These are phyloP conservation scores for Neodontobutis hainanensis DNA, from an alignment of 2,113 vertebrate species.

Conservation along the genomic window DNA sequence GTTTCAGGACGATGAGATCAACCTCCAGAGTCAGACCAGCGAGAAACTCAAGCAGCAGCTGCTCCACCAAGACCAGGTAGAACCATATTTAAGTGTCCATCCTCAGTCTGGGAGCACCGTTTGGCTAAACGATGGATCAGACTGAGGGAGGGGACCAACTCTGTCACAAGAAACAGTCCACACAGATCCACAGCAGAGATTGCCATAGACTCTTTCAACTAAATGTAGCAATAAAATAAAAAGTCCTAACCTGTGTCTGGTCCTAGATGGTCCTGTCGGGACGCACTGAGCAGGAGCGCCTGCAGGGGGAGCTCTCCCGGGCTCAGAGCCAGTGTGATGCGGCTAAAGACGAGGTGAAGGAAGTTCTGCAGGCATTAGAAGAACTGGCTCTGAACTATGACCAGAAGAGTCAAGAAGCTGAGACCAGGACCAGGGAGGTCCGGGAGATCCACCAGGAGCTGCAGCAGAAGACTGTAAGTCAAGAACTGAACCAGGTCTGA, in stretches of 20 bases:
- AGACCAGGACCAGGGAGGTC: conserved; percentile 84
- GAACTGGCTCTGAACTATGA: conserved; percentile 95
- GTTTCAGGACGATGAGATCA: conserved; percentile 94
- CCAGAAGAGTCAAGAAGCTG: conserved; percentile 93
- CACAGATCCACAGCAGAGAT: too few relatives aligned
- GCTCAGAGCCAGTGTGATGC: conserved; percentile 89
- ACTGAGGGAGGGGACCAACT: too few relatives aligned
- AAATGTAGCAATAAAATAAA: too few relatives aligned
- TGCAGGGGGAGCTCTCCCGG: conserved; percentile 89
- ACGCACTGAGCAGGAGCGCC: conserved; percentile 86
- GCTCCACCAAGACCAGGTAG: conserved; percentile 95
- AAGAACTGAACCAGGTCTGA: neutral
- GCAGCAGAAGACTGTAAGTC: conserved; percentile 84
- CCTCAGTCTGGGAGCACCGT: too few relatives aligned
- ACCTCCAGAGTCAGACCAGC: conserved; percentile 92
- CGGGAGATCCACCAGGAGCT: conserved; percentile 87
- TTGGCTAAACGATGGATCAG: too few relatives aligned
- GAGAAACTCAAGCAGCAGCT: conserved; percentile 94
- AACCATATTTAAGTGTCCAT: neutral
- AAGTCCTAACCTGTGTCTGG: neutral
- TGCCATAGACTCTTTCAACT: too few relatives aligned
- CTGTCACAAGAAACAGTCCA: too few relatives aligned
- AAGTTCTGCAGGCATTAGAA: conserved; percentile 94
- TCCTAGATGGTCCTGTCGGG: conserved; percentile 85
- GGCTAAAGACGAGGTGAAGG: conserved; percentile 88